A percentile compares a stretch with the other conserved stretches of the same genome.
Conservation (phyloP, 2,797 vertebrate genomes). For the Cossypha niveicapilla region DNA sequence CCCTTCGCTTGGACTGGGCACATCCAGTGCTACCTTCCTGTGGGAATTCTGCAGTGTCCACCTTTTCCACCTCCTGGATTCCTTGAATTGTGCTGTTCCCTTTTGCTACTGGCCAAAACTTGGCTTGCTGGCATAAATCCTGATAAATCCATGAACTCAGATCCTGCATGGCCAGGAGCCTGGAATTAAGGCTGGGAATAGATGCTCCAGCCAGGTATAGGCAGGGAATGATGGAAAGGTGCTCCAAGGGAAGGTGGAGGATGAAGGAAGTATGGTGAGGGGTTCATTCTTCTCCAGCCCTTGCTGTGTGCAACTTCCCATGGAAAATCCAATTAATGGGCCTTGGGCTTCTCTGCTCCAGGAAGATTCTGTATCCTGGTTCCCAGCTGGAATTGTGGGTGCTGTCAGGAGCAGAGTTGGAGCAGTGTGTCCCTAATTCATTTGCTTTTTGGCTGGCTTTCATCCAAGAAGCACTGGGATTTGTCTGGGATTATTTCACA, state of each 20-base stretch:
- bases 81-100: background rate
- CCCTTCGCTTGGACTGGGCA: background rate
- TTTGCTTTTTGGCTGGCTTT: background rate
- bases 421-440: accelerated
- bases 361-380: background rate
- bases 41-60: background rate
- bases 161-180: accelerated
- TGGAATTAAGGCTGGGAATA: background rate
- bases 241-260: background rate
- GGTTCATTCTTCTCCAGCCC: background rate
- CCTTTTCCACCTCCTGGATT: background rate
- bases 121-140: background rate
- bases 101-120: background rate
- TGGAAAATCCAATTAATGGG: background rate
- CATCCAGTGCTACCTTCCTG: accelerated
- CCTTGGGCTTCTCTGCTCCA: background rate
- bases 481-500: background rate
- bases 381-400: background rate
- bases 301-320: background rate
- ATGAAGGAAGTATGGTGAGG: accelerated
- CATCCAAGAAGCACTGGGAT: background rate
- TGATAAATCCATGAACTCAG: background rate
- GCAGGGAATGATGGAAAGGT: background rate
- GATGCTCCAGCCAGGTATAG: background rate
- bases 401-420: background rate